Percentiles rank a stretch among this genome's conserved stretches.
phyloP scores from a whole-genome alignment of 1,140 invertebrate genomes.

The Zelostemma sp. region DNA sequence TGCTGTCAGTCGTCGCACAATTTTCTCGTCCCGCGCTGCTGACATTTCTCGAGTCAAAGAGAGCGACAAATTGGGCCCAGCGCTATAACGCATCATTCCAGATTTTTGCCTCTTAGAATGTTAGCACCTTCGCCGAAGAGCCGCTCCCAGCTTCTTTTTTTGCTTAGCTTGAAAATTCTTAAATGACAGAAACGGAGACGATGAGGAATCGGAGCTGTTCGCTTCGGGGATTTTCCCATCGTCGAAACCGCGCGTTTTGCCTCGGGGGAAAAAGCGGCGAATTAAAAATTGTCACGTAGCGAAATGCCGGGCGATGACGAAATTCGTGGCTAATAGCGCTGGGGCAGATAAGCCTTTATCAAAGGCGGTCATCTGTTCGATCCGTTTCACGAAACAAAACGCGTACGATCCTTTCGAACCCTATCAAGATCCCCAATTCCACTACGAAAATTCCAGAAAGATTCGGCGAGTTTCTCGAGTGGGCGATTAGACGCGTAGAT shows the following conservation, averaged over 20 bases:
- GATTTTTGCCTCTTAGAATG: constrained; percentile 34
- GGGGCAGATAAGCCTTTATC: constrained; percentile 33
- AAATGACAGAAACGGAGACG: constrained; percentile 29
- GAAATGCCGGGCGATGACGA: constrained; percentile 1
- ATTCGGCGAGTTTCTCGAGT: constrained; percentile 54
- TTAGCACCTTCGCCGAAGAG: constrained; percentile 39
- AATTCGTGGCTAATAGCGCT: constrained; percentile 22
- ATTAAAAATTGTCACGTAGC: too few species aligned
- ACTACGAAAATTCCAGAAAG: constrained; percentile 59
- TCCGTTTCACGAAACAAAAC: constrained; percentile 46
- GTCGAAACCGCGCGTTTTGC: constrained; percentile 11
- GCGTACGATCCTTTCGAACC: constrained; percentile 22
- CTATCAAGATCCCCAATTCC: constrained; percentile 62
- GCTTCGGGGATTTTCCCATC: background rate
- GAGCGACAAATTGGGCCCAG: constrained; percentile 32
- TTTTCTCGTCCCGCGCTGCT: constrained; percentile 22
- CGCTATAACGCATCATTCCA: constrained; percentile 27
- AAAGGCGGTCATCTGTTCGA: constrained; percentile 43
- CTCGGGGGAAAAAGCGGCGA: too few species aligned
- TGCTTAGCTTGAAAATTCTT: constrained; percentile 27
- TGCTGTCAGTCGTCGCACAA: constrained; percentile 10
- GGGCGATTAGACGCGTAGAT: constrained; percentile 61
- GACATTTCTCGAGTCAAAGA: constrained; percentile 20
- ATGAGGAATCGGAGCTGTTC: constrained; percentile 24
- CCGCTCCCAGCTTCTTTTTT: constrained; percentile 28